Base-by-base conservation (phyloP, 2,888 invertebrate species). In the Trissoscelio sp. region DNA sequence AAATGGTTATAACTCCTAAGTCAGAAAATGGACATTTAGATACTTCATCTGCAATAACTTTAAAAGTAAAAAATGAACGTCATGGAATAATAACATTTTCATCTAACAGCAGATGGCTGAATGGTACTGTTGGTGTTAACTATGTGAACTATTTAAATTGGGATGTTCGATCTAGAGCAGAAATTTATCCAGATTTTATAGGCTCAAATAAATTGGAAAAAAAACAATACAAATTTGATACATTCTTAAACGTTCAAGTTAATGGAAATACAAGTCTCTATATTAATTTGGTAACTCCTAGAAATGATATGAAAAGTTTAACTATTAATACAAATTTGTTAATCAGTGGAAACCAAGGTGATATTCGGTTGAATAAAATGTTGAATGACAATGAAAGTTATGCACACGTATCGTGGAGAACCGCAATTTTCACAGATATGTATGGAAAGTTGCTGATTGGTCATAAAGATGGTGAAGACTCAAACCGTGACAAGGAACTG, bases 361-460 rank as follows among this genome's bases (percentile, higher is more conserved):
- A 89, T 16, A 83, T 91, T 16, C 86, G 86, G 67, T 42, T 91
- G 0, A 88, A 85, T 46, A 83, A 92, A 75, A 85, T 87, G 28
- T 81, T 92, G 55, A 91, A 92, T 84, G 87, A 92, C 11, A 88
- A 92, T 3, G 89, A 88, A 60, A 93, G 93, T 5, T 90, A 92
- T 7, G 89, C 92, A 3, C 89, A 90, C 14, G 87, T 92, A 2
- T 87, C 91, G 5, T 94, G 94, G 93, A 92, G 92, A 9, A 93
- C 93, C 91, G 79, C 92, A 1, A 88, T 93, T 46, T 88, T 93
- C 83, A 92, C 93, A 85, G 87, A 91, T 28, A 89, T 91, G 87
- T 86, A 85, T 24, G 85, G 83, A 0, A 86, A 84, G 53, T 31
- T 89, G 0, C 85, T 93, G 3, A 89, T 92, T 51, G 89, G 91